Evolutionary conservation across 1,140 invertebrate species (phyloP), one percentile per base, ranked within the genome.

Genomic region (Atta cephalotes): DNA sequence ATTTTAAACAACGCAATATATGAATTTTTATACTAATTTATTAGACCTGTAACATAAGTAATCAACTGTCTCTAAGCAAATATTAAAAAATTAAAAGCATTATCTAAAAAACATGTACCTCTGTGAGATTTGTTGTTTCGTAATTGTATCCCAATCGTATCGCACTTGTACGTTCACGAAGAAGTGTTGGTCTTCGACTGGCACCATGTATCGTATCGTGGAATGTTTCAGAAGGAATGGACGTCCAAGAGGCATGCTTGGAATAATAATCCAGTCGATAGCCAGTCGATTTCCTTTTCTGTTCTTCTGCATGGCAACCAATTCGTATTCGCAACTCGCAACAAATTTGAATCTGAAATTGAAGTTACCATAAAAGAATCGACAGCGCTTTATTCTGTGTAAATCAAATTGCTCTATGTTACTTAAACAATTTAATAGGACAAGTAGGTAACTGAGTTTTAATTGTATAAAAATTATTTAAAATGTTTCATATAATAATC

Each of bases 181-280:
- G 93, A 93, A 94, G 92, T 87, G 87, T 91, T 90, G 66, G 92
- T 89, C 91, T 92, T 91, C 92, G 92, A 93, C 92, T 93, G 93
- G 89, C 91, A 90, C 87, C 91, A 86, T 87, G 88, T 88, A 89
- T 91, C 92, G 93, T 91, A 92, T 90, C 89, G 92, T 92, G 94
- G 94, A 95, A 95, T 95, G 94, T 93, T 93, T 93, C 90, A 89
- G 87, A 93, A 92, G 93, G 93, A 94, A 94, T 94, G 92, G 93
- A 94, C 93, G 94, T 94, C 92, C 94, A 93, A 92, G 88, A 86
- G 71, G 80, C 93, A 93, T 94, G 94, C 93, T 89, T 91, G 87
- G 95, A 94, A 95, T 95, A 93, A 92, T 93, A 89, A 93, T 93
- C 76, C 68, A 51, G 14, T 16, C 39, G 86, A 85, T 72, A 74